phyloP scores from a whole-genome alignment of 2,888 invertebrate species.

The Drosophila cyrtoloma region DNA sequence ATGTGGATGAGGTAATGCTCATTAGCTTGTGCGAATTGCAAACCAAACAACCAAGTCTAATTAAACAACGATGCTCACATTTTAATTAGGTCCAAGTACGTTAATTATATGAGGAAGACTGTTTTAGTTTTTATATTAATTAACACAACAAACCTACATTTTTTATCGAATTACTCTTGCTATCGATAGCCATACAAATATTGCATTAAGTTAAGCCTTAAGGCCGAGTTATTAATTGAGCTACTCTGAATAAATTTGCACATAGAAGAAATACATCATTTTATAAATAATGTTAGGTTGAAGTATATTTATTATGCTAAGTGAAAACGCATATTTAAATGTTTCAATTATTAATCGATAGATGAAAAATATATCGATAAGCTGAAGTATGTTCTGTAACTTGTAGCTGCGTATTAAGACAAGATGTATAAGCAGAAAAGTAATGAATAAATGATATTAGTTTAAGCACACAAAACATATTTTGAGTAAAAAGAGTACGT shows the following conservation, averaged over 20 bases:
- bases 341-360: not conserved
- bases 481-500: not conserved
- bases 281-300: not conserved
- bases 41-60: conserved; percentile 21
- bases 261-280: not conserved
- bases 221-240: not conserved
- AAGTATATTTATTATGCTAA: not conserved
- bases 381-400: not conserved
- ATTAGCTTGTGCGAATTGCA: conserved; percentile 48
- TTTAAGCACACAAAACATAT: not conserved
- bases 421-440: not conserved
- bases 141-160: not conserved
- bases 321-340: not conserved
- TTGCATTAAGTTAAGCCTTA: not conserved
- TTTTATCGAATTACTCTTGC: not conserved
- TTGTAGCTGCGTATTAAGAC: not conserved
- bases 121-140: not conserved
- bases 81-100: conserved; percentile 15
- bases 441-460: not conserved
- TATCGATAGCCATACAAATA: not conserved
- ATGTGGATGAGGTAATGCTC: conserved; percentile 69
- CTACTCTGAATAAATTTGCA: not conserved
- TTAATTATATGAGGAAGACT: conserved; percentile 13
- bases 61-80: conserved; percentile 36
- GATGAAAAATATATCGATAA: not conserved